Conservation (phyloP, 2,888 invertebrate species). For the Eupsilia transversa region DNA sequence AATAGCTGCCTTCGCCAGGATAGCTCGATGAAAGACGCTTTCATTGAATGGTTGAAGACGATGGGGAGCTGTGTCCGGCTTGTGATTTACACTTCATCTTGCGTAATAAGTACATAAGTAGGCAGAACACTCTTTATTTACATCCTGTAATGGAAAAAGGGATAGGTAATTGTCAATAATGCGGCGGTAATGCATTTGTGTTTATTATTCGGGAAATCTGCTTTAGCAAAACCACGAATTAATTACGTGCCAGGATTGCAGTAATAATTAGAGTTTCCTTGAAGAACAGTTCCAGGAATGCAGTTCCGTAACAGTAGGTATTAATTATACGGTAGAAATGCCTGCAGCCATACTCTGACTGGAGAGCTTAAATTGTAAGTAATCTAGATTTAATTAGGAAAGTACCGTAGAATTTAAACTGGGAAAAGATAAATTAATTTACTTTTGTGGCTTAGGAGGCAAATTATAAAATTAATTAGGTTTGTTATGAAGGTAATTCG, state of each 20-base stretch:
- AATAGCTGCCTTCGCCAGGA: not conserved
- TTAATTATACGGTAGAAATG: slow-evolving; percentile 34
- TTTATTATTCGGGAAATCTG: not conserved
- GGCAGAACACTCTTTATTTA: not conserved
- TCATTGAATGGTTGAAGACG: slow-evolving; percentile 15
- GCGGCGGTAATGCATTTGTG: not conserved
- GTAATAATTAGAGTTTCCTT: slow-evolving; percentile 17
- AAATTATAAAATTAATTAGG: slow-evolving; percentile 7
- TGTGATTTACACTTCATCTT: not conserved
- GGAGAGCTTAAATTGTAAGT: slow-evolving; percentile 34
- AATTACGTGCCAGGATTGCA: not conserved
- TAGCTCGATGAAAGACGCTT: slow-evolving; percentile 13
- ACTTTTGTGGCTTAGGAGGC: not conserved
- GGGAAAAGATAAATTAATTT: slow-evolving; percentile 17
- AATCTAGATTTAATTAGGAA: slow-evolving; percentile 13
- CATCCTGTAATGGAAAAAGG: not conserved
- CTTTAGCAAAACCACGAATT: not conserved
- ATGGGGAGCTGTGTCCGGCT: not conserved
- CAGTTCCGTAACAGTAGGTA: slow-evolving; percentile 29
- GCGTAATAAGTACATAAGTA: not conserved
- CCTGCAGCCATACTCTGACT: slow-evolving; percentile 11
- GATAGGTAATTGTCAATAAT: not conserved
- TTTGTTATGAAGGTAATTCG: not conserved
- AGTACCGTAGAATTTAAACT: not conserved
- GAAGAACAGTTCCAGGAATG: slow-evolving; percentile 11